A percentile compares a stretch with the other conserved stretches of the same genome.
phyloP scores from a whole-genome alignment of 2,888 invertebrate genomes.

The Parascotia fuliginaria region DNA sequence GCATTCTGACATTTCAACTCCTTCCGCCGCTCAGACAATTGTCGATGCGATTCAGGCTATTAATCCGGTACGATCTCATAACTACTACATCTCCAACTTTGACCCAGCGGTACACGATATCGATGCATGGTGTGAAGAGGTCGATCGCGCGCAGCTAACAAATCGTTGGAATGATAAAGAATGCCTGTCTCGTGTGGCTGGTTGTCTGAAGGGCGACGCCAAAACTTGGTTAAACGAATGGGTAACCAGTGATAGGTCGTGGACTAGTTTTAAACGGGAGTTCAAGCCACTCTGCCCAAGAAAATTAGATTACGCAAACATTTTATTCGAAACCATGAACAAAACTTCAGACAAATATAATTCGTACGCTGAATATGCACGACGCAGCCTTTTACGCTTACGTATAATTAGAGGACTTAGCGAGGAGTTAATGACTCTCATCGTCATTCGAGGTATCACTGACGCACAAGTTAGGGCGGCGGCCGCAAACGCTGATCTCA shows the following conservation, averaged over 20 bases:
- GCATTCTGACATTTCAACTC: too few relatives aligned
- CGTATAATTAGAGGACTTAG: background rate
- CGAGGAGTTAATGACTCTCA: background rate
- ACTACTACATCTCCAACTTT: background rate
- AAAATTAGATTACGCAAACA: background rate
- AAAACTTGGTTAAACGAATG: background rate
- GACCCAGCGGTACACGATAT: constrained; percentile 8
- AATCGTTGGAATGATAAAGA: too few relatives aligned
- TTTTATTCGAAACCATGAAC: background rate
- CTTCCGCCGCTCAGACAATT: too few relatives aligned
- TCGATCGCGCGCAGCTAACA: constrained; percentile 8
- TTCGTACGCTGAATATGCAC: background rate
- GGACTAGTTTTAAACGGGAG: constrained; percentile 1
- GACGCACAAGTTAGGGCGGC: background rate
- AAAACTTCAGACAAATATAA: background rate
- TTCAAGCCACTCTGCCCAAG: background rate
- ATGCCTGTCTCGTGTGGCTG: constrained; percentile 8
- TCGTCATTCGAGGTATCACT: background rate
- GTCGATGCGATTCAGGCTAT: too few relatives aligned
- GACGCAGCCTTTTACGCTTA: background rate
- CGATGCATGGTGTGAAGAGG: constrained; percentile 8
- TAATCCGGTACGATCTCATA: too few relatives aligned
- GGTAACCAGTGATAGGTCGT: background rate
- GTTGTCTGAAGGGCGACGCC: constrained; percentile 4
- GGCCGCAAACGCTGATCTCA: background rate